phyloP scores from a whole-genome alignment of 2,797 vertebrate species.

The Danio jaintianensis region DNA sequence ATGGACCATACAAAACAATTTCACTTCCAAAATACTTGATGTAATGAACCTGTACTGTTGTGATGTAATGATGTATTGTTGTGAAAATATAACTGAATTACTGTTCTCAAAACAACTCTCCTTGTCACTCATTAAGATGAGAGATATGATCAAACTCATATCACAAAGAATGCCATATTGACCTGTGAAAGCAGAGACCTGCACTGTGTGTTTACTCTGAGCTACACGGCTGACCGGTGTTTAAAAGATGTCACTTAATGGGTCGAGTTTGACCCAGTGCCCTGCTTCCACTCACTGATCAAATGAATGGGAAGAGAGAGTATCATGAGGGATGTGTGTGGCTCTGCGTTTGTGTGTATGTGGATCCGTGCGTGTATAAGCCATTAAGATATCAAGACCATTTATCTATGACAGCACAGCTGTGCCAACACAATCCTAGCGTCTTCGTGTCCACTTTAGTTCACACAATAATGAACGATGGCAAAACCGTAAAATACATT shows the following conservation, averaged over 20 bases:
- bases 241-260: constrained; percentile 23
- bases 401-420: constrained; percentile 36
- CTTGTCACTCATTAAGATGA: background rate
- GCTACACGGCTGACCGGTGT: background rate
- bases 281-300: constrained; percentile 20
- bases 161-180: background rate
- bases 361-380: background rate
- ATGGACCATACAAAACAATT: too few species aligned
- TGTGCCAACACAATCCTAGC: constrained; percentile 27
- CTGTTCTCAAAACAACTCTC: background rate
- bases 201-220: background rate
- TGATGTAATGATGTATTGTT: background rate
- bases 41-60: too few species aligned
- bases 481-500: background rate
- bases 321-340: background rate
- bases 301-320: constrained; percentile 12
- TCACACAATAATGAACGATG: background rate
- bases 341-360: constrained; percentile 6
- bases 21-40: background rate
- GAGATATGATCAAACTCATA: background rate
- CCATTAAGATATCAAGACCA: constrained; percentile 18
- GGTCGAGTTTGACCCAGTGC: constrained; percentile 16
- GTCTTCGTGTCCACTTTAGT: constrained; percentile 16
- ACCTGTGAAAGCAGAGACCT: background rate
- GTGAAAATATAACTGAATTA: background rate